These are phyloP conservation scores for Trachythela sp. DNA, from an alignment of 64 coral and sea anemone genomes.

Conservation along the genomic window DNA sequence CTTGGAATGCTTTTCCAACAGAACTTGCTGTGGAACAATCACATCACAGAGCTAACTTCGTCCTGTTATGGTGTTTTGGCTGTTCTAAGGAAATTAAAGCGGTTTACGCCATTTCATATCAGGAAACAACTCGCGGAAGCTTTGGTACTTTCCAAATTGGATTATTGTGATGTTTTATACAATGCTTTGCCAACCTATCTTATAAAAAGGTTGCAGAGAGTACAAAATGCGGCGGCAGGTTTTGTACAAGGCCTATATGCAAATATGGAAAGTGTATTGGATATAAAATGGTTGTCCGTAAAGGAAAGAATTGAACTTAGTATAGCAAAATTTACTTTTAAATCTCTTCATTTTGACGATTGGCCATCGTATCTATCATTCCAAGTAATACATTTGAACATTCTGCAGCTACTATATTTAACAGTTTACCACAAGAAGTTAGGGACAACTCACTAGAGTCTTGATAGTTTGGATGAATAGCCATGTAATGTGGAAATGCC, in stretches of 20 bases:
- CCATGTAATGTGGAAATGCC: background rate
- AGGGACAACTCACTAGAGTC: background rate
- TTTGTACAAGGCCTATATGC: background rate
- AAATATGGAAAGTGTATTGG: background rate
- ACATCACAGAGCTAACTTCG: conserved; percentile 29
- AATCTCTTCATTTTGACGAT: conserved; percentile 6
- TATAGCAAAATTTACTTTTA: background rate
- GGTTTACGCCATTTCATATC: background rate
- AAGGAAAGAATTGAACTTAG: background rate
- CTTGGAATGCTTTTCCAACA: conserved; percentile 31
- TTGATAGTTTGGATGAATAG: conserved; percentile 1
- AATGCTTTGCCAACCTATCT: background rate
- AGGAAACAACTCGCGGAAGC: background rate
- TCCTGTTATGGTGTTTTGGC: conserved; percentile 32
- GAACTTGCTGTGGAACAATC: conserved; percentile 30
- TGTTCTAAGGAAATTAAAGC: background rate
- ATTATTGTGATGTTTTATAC: background rate
- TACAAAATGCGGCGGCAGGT: background rate
- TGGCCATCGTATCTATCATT: background rate
- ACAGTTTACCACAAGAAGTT: background rate
- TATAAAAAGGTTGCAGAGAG: too few relatives aligned
- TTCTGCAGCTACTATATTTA: background rate
- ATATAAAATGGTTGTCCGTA: background rate
- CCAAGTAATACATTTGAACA: background rate
- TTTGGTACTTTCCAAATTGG: background rate